Percentiles rank a stretch among this genome's conserved stretches.
Conservation (phyloP, 2,113 vertebrate species). For the Halichoeres trimaculatus region DNA sequence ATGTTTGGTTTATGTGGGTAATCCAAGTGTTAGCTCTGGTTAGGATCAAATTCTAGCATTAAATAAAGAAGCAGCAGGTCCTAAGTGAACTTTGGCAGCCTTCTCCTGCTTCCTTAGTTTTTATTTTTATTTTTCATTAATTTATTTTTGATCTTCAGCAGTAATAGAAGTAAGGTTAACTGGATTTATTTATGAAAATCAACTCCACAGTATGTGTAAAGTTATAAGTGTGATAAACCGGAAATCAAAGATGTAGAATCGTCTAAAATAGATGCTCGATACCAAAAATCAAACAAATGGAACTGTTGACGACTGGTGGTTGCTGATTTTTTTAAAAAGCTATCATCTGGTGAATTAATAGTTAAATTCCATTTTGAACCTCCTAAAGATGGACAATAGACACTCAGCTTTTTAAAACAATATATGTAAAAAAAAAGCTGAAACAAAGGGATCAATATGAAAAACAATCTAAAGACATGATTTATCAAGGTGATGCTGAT, state of each 20-base stretch:
- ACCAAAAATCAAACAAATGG: not conserved
- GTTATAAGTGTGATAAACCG: not conserved
- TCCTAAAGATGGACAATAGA: not conserved
- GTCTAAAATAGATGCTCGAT: not conserved
- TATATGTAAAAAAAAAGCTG: no score
- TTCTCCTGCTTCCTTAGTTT: not conserved
- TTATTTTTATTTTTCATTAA: no score
- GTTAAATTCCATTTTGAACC: not conserved
- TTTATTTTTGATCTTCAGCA: slow-evolving; percentile 24
- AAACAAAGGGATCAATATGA: no score
- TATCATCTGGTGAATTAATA: not conserved
- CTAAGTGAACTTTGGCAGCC: not conserved
- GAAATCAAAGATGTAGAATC: not conserved
- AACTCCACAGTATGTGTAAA: not conserved
- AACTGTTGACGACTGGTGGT: not conserved
- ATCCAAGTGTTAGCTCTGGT: slow-evolving; percentile 32
- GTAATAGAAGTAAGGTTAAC: not conserved
- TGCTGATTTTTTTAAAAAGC: not conserved
- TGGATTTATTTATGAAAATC: not conserved
- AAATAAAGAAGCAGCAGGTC: slow-evolving; percentile 37
- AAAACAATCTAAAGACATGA: not conserved
- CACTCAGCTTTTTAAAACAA: not conserved
- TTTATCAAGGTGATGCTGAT: not conserved
- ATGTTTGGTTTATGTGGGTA: slow-evolving; percentile 11
- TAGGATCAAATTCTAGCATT: slow-evolving; percentile 51